Conservation (phyloP, 2,797 vertebrate species). For the Sorex maritimensis region DNA sequence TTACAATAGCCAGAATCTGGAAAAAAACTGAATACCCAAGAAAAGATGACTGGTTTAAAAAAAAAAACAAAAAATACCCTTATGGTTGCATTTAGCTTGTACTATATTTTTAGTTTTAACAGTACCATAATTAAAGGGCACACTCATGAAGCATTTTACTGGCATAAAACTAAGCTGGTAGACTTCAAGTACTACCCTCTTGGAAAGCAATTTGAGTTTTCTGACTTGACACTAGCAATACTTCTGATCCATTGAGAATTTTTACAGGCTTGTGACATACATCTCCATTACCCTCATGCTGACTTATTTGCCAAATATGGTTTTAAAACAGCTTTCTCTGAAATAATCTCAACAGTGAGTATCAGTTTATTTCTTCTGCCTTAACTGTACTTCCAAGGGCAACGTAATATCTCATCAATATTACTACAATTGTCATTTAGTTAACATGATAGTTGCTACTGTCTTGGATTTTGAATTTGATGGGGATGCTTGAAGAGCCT, state of each 20-base stretch:
- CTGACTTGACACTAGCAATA: not conserved
- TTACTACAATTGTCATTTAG: not conserved
- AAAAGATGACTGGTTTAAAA: too few relatives aligned
- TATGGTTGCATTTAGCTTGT: not conserved
- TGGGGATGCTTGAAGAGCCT: not conserved
- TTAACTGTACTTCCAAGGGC: not conserved
- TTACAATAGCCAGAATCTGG: too few relatives aligned
- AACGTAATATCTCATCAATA: not conserved
- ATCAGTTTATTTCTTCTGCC: not conserved
- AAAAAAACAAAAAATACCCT: too few relatives aligned
- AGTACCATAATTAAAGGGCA: not conserved
- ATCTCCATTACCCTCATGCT: not conserved
- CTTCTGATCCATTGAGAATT: not conserved
- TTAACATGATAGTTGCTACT: not conserved
- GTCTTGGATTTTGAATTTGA: slow-evolving; percentile 40
- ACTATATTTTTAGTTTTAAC: not conserved
- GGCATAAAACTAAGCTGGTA: not conserved
- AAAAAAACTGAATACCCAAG: too few relatives aligned
- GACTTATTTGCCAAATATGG: not conserved
- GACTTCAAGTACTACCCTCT: not conserved
- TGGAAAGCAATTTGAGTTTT: not conserved
- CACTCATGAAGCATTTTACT: not conserved
- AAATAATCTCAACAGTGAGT: not conserved
- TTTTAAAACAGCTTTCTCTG: not conserved
- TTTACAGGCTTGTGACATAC: not conserved